phyloP scores from a whole-genome alignment of 2,797 vertebrate genomes.

The Schizothorax lantsangensis region DNA sequence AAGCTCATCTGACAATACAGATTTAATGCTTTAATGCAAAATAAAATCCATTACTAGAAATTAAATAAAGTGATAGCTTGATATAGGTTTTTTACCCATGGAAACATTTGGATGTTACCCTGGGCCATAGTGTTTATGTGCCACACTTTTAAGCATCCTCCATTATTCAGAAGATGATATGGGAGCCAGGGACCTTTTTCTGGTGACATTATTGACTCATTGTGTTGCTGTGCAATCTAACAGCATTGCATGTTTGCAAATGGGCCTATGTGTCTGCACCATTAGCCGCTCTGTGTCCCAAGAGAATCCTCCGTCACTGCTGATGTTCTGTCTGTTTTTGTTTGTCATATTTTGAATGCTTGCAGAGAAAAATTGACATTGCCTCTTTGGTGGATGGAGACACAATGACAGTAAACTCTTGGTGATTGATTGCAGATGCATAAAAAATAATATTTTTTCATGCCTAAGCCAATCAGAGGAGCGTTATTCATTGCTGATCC shows the following conservation, averaged over 20 bases:
- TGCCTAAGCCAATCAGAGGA: slow-evolving; percentile 53
- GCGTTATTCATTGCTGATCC: slow-evolving; percentile 62
- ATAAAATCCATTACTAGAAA: not conserved
- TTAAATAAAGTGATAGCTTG: not conserved
- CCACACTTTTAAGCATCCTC: slow-evolving; percentile 55
- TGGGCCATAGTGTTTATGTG: slow-evolving; percentile 44
- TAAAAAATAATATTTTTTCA: slow-evolving; percentile 58
- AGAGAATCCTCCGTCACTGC: slow-evolving; percentile 65
- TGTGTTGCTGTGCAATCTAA: slow-evolving; percentile 68
- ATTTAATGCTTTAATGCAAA: no score
- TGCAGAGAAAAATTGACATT: slow-evolving; percentile 65
- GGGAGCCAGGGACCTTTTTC: slow-evolving; percentile 55
- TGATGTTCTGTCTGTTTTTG: slow-evolving; percentile 62
- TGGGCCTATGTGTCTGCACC: slow-evolving; percentile 65
- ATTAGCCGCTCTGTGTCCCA: slow-evolving; percentile 65
- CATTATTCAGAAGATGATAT: slow-evolving; percentile 62
- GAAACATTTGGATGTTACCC: slow-evolving; percentile 20
- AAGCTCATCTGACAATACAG: no score
- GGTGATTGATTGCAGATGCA: slow-evolving; percentile 74
- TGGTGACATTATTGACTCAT: slow-evolving; percentile 69
- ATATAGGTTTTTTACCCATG: no score
- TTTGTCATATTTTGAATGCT: slow-evolving; percentile 55
- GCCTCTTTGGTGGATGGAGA: slow-evolving; percentile 53
- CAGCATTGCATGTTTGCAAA: slow-evolving; percentile 62
- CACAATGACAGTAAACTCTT: slow-evolving; percentile 54